Conservation (phyloP, 2,888 invertebrate species). For the Fissipunctia ypsillon region DNA sequence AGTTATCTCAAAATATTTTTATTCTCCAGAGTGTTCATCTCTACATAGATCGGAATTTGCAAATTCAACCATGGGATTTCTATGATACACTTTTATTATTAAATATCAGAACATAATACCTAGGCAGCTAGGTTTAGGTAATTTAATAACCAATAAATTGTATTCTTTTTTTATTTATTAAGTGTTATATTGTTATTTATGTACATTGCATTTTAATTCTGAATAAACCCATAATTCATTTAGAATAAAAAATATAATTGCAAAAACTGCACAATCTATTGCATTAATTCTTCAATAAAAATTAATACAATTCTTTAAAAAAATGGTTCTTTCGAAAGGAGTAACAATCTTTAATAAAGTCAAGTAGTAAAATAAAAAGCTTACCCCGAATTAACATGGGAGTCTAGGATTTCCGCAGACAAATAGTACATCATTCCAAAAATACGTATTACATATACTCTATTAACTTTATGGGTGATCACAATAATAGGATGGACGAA, state of each 20-base stretch:
- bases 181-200: not conserved
- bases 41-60: slow-evolving; percentile 81
- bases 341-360: not conserved
- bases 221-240: not conserved
- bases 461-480: slow-evolving; percentile 46
- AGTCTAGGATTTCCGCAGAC: slow-evolving; percentile 47
- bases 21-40: slow-evolving; percentile 71
- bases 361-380: slow-evolving; percentile 3
- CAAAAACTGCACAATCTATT: not conserved
- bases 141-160: slow-evolving; percentile 12
- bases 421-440: slow-evolving; percentile 30
- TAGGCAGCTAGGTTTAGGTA: slow-evolving; percentile 20
- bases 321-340: not conserved
- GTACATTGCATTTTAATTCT: not conserved
- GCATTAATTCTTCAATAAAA: not conserved
- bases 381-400: slow-evolving; percentile 6
- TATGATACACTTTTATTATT: slow-evolving; percentile 54
- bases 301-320: not conserved
- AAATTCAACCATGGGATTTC: slow-evolving; percentile 61
- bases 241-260: too few species aligned
- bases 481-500: slow-evolving; percentile 61
- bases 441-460: slow-evolving; percentile 44
- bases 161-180: not conserved
- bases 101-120: slow-evolving; percentile 61
- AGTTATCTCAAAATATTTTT: slow-evolving; percentile 81